phyloP scores from a whole-genome alignment of 2,888 invertebrate species.

The Aspidapion aeneum region DNA sequence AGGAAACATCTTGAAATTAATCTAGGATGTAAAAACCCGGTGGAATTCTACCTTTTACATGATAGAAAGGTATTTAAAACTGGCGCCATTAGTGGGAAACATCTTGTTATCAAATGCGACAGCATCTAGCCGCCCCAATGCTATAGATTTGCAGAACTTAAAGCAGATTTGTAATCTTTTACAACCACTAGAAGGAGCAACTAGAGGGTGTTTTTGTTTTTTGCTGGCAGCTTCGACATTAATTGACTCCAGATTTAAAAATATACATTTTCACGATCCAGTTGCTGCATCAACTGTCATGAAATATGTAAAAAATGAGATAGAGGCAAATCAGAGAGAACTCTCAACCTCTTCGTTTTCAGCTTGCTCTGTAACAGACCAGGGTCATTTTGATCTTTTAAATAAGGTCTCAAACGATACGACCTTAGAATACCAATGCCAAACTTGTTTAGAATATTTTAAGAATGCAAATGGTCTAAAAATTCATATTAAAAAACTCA shows the following conservation, averaged over 20 bases:
- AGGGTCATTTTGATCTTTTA: no score
- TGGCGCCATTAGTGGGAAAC: constrained; percentile 7
- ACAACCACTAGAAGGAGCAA: not conserved
- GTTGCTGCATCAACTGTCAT: constrained; percentile 9
- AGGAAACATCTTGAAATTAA: constrained; percentile 11
- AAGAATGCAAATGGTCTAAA: no score
- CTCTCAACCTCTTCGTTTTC: no score
- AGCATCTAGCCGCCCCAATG: no score
- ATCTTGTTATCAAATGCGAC: constrained; percentile 12
- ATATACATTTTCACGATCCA: constrained; percentile 19
- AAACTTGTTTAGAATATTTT: no score
- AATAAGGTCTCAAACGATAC: no score
- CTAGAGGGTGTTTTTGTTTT: not conserved
- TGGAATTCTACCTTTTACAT: constrained; percentile 21
- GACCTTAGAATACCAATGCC: no score
- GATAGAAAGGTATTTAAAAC: constrained; percentile 15
- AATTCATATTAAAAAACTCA: no score
- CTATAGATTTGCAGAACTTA: no score
- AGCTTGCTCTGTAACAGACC: no score
- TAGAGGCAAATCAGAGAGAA: not conserved
- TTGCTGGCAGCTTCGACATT: constrained; percentile 16
- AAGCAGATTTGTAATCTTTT: not conserved
- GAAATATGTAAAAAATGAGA: constrained; percentile 7
- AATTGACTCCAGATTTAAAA: constrained; percentile 18
- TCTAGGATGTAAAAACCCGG: constrained; percentile 18